Conservation (phyloP, 2,113 vertebrate genomes). For the Callochromis pleurospilus region DNA sequence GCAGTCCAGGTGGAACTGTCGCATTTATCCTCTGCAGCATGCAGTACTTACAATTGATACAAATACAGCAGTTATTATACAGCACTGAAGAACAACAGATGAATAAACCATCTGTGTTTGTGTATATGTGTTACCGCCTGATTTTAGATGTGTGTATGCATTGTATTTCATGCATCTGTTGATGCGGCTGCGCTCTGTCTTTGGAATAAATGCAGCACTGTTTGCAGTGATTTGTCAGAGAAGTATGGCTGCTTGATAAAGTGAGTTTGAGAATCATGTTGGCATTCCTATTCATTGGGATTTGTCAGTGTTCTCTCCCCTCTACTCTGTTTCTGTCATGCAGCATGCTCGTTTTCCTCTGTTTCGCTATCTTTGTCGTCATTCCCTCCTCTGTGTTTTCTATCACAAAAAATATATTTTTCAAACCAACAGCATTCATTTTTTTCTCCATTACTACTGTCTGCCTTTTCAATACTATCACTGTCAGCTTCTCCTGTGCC, state of each 20-base stretch:
- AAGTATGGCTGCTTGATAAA: constrained; percentile 17
- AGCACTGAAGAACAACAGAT: neutral
- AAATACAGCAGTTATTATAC: neutral
- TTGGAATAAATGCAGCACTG: constrained; percentile 28
- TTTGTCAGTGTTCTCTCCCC: constrained; percentile 10
- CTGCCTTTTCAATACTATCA: neutral
- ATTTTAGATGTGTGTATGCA: neutral
- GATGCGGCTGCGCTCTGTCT: constrained; percentile 21
- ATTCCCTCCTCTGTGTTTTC: neutral
- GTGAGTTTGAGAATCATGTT: constrained; percentile 17
- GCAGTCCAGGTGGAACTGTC: neutral
- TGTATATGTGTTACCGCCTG: neutral
- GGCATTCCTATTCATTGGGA: constrained; percentile 3
- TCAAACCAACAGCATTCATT: neutral
- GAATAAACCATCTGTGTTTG: neutral
- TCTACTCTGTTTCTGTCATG: neutral
- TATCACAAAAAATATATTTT: neutral
- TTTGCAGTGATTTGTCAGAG: constrained; percentile 53
- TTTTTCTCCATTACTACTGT: neutral
- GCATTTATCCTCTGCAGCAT: neutral
- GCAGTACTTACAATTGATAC: neutral
- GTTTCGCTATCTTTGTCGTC: neutral
- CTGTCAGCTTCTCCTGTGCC: neutral
- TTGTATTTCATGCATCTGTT: constrained; percentile 9
- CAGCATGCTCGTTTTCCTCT: neutral